A percentile compares a stretch with the other conserved stretches of the same genome.
Evolutionary conservation across 2,888 invertebrate species (phyloP).

Genomic region (Agriopis marginaria): DNA sequence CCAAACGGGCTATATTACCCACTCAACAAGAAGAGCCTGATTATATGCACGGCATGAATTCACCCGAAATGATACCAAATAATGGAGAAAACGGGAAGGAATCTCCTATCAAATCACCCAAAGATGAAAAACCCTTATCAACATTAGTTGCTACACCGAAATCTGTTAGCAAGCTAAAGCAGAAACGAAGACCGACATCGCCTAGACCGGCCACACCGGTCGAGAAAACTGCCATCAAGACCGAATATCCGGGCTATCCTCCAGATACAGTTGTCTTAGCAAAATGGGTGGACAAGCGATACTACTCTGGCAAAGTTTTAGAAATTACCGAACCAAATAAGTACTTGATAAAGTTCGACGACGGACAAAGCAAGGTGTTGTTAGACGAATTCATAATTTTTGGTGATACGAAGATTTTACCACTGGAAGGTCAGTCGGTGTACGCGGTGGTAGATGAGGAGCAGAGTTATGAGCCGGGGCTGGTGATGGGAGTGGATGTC

Average conservation of each 20-base stretch:
- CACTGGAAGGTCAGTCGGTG: slow-evolving; percentile 83
- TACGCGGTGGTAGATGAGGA: slow-evolving; percentile 84
- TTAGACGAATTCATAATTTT: slow-evolving; percentile 88
- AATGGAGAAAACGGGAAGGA: slow-evolving; percentile 70
- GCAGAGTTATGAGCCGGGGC: slow-evolving; percentile 84
- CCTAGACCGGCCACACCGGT: slow-evolving; percentile 80
- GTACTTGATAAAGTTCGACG: slow-evolving; percentile 88
- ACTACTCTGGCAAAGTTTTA: slow-evolving; percentile 88
- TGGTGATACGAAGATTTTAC: slow-evolving; percentile 80
- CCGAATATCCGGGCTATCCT: slow-evolving; percentile 72
- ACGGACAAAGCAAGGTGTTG: slow-evolving; percentile 86
- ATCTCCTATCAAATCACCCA: slow-evolving; percentile 69
- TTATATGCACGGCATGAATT: slow-evolving; percentile 78
- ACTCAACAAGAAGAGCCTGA: slow-evolving; percentile 79
- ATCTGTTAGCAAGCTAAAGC: slow-evolving; percentile 76
- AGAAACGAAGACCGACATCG: slow-evolving; percentile 74
- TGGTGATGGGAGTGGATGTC: slow-evolving; percentile 79
- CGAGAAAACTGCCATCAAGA: slow-evolving; percentile 66
- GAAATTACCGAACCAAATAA: slow-evolving; percentile 86
- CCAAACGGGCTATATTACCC: slow-evolving; percentile 76
- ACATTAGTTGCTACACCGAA: slow-evolving; percentile 75
- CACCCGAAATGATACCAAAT: slow-evolving; percentile 80
- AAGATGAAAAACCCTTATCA: slow-evolving; percentile 74
- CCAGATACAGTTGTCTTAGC: slow-evolving; percentile 86
- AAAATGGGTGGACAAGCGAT: slow-evolving; percentile 89